These are phyloP conservation scores for Tachypleus tridentatus DNA, from an alignment of 1,140 invertebrate species.

Conservation along the genomic window DNA sequence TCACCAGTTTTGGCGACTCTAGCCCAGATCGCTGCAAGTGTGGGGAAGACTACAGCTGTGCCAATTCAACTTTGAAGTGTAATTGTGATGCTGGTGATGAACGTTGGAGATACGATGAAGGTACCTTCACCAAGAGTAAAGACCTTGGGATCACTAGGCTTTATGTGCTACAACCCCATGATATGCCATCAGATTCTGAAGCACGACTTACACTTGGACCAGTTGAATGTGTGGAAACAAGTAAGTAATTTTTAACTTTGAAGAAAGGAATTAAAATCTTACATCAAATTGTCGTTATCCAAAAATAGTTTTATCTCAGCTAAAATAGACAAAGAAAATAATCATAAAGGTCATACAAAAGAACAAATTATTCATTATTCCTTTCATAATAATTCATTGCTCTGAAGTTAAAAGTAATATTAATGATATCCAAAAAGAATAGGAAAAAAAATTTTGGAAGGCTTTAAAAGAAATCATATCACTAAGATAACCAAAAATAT, in stretches of 20 bases:
- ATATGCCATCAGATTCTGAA: slow-evolving; percentile 62
- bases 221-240: slow-evolving; percentile 84
- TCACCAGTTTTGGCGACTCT: slow-evolving; percentile 20
- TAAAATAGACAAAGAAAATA: too few relatives aligned
- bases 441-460: too few relatives aligned
- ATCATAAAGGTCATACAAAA: too few relatives aligned
- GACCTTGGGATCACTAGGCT: slow-evolving; percentile 80
- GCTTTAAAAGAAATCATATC: too few relatives aligned
- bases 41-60: slow-evolving; percentile 59
- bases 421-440: too few relatives aligned
- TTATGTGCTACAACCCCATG: slow-evolving; percentile 73
- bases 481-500: too few relatives aligned
- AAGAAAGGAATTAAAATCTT: too few relatives aligned
- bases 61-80: slow-evolving; percentile 62
- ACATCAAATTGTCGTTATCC: too few relatives aligned
- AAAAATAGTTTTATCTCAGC: too few relatives aligned
- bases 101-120: slow-evolving; percentile 77
- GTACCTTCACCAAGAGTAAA: slow-evolving; percentile 58
- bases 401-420: too few relatives aligned
- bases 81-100: slow-evolving; percentile 65
- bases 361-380: too few relatives aligned
- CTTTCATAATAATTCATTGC: not conserved
- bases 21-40: slow-evolving; percentile 21
- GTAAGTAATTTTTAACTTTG: slow-evolving; percentile 42
- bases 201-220: slow-evolving; percentile 78